Evolutionary conservation across 2,888 invertebrate species (phyloP).

Genomic region (Cryptus viduatorius): DNA sequence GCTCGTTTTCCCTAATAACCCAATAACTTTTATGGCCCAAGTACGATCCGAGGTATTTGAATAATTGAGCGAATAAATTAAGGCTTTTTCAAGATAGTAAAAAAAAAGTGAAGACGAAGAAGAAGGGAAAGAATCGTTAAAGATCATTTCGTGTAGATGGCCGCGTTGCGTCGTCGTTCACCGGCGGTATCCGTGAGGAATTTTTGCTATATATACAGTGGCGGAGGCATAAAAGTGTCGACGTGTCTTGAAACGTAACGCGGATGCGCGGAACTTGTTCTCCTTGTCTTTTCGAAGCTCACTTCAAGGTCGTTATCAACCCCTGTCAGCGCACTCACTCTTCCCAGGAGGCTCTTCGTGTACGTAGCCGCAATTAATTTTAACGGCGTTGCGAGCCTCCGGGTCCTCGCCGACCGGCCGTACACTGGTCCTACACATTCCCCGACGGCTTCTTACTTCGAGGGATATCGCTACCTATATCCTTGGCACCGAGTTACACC

Average conservation of each 20-base stretch:
- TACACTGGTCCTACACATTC: constrained; percentile 30
- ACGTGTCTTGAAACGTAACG: constrained; percentile 56
- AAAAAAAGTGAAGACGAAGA: constrained; percentile 52
- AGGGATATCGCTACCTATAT: constrained; percentile 37
- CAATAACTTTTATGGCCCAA: constrained; percentile 38
- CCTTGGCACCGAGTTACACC: constrained; percentile 45
- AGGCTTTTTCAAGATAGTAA: background rate
- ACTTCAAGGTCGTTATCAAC: constrained; percentile 72
- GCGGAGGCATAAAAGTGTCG: constrained; percentile 51
- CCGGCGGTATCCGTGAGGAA: constrained; percentile 39
- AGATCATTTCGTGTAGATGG: constrained; percentile 50
- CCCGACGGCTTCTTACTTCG: constrained; percentile 54
- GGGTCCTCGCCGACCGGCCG: constrained; percentile 35
- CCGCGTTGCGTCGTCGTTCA: constrained; percentile 42
- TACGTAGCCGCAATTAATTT: constrained; percentile 71
- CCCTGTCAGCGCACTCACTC: constrained; percentile 42
- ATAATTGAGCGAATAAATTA: constrained; percentile 58
- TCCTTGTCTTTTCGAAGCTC: constrained; percentile 28
- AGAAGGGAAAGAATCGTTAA: constrained; percentile 38
- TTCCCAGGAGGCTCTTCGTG: constrained; percentile 61
- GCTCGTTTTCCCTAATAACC: constrained; percentile 34
- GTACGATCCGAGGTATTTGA: constrained; percentile 52
- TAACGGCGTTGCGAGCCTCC: constrained; percentile 64
- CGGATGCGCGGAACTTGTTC: constrained; percentile 33
- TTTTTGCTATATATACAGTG: constrained; percentile 47